Conservation (phyloP, 2,113 vertebrate genomes). For the Spheniscus mendiculus region DNA sequence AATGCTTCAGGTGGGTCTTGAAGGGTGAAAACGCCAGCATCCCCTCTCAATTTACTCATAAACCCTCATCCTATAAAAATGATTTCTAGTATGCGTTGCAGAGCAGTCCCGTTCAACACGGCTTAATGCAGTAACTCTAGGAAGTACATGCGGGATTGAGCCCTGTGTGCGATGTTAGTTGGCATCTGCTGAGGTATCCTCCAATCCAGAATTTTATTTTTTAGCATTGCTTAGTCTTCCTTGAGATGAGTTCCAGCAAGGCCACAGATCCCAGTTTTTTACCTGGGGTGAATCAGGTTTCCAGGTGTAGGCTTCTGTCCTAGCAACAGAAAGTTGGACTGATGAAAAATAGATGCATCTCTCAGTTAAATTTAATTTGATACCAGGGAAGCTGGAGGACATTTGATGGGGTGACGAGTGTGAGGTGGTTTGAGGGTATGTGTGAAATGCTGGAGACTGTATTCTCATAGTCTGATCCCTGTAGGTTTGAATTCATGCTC, state of each 20-base stretch:
- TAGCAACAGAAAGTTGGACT: background rate
- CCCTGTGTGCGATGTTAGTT: background rate
- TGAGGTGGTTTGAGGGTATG: background rate
- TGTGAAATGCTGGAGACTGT: background rate
- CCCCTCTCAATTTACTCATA: background rate
- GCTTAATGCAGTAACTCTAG: background rate
- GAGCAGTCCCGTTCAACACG: fast-evolving
- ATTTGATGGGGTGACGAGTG: no score
- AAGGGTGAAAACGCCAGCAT: background rate
- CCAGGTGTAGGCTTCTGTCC: background rate
- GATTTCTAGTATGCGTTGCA: background rate
- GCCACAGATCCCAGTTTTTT: background rate
- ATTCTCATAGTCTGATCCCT: background rate
- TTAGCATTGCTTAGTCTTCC: background rate
- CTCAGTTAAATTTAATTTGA: background rate
- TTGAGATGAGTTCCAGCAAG: background rate
- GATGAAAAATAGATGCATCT: background rate
- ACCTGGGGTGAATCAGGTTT: background rate
- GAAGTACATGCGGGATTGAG: fast-evolving
- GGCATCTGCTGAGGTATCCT: background rate
- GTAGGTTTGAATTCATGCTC: background rate
- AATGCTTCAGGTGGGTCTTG: background rate
- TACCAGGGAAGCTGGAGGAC: background rate
- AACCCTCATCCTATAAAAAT: background rate
- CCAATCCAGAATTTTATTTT: background rate